Percentiles rank a stretch among this genome's conserved stretches.
Conservation (phyloP, 1,140 invertebrate species). For the Caenorhabditis brenneri region DNA sequence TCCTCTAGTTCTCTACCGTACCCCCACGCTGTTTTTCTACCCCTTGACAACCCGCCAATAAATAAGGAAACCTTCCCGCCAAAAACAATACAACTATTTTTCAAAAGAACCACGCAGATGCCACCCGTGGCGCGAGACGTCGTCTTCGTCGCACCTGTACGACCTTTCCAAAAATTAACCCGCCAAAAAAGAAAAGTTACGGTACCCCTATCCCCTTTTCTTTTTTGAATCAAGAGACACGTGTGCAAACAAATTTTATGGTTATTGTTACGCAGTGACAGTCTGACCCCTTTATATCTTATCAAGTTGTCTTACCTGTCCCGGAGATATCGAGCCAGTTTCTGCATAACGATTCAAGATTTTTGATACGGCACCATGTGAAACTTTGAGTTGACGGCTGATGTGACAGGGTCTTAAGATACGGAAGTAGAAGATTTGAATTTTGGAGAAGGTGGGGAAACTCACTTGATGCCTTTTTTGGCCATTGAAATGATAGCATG, state of each 20-base stretch:
- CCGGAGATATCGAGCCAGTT: slow-evolving; percentile 86
- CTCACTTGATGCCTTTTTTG: slow-evolving; percentile 80
- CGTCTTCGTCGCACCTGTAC: not conserved
- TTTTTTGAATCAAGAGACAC: not conserved
- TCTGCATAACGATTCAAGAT: slow-evolving; percentile 85
- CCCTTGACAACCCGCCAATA: too few species aligned
- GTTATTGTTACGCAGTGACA: not conserved
- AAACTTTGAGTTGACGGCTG: slow-evolving; percentile 83
- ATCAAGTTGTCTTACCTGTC: slow-evolving; percentile 70
- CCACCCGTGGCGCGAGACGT: not conserved
- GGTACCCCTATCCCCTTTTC: not conserved
- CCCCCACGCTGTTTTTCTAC: too few species aligned
- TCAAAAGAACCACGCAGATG: not conserved
- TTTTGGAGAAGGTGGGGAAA: not conserved
- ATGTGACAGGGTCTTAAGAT: slow-evolving; percentile 83
- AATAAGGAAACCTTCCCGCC: not conserved
- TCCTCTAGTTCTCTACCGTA: too few species aligned
- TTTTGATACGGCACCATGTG: slow-evolving; percentile 89
- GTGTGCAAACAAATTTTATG: not conserved
- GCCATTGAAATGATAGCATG: slow-evolving; percentile 89
- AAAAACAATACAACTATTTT: not conserved
- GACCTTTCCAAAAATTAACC: not conserved
- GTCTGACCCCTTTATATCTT: not conserved
- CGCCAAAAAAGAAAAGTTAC: not conserved
- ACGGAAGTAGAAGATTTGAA: not conserved